These are phyloP conservation scores for Nemurella pictetii DNA, from an alignment of 2,888 invertebrate species.

Conservation along the genomic window DNA sequence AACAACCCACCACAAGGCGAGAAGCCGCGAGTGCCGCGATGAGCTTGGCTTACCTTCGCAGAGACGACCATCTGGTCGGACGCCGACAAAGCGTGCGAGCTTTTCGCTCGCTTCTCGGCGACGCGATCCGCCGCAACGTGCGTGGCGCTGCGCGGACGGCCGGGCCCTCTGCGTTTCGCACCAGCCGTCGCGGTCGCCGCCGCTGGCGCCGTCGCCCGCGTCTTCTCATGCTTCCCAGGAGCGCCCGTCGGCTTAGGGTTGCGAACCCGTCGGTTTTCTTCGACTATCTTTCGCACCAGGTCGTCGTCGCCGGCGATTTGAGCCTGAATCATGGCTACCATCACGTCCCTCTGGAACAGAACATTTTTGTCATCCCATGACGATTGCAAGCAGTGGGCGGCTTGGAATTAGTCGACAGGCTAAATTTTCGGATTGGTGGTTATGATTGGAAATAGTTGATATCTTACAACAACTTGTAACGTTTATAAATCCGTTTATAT, in stretches of 20 bases:
- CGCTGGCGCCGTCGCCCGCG: neutral
- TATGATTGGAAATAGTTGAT: too few relatives aligned
- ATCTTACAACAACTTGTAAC: too few relatives aligned
- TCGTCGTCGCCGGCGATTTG: constrained; percentile 35
- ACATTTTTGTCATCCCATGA: neutral
- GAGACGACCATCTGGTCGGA: neutral
- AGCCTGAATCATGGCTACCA: constrained; percentile 38
- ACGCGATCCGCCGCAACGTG: neutral
- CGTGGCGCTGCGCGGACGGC: neutral
- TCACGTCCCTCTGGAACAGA: constrained; percentile 31
- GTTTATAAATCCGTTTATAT: too few relatives aligned
- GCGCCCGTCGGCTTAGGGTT: neutral
- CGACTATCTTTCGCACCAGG: constrained; percentile 34
- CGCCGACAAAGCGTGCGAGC: neutral
- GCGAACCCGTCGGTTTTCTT: constrained; percentile 19
- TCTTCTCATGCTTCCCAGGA: neutral
- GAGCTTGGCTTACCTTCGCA: too few relatives aligned
- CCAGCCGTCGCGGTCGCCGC: too few relatives aligned
- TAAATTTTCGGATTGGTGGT: too few relatives aligned
- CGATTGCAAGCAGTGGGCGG: neutral
- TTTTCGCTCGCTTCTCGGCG: neutral
- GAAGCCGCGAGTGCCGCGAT: too few relatives aligned
- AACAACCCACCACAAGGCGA: too few relatives aligned
- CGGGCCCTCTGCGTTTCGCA: neutral
- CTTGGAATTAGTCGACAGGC: too few relatives aligned